A percentile compares a stretch with the other conserved stretches of the same genome.
Evolutionary conservation across 53 echinoderm and acorn worm genomes (phyloP).

Genomic region (Paracentrotus lividus): DNA sequence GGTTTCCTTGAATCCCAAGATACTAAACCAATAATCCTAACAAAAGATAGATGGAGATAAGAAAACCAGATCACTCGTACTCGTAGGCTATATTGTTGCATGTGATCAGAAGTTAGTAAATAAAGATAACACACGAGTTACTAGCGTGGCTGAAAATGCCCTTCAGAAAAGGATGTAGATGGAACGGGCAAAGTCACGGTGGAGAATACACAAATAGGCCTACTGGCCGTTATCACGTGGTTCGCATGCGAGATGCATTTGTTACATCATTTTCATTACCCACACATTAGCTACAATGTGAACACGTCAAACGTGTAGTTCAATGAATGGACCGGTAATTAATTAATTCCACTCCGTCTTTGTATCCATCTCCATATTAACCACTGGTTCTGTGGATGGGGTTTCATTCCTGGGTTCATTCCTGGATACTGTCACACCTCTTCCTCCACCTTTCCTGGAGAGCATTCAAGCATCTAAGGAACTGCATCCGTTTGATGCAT

Average conservation of each 20-base stretch:
- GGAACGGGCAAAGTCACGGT: not conserved
- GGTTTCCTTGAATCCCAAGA: no score
- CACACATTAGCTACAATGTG: no score
- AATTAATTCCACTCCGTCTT: not conserved
- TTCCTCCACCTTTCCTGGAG: no score
- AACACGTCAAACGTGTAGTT: no score
- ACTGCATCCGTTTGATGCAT: no score
- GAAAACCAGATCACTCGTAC: not conserved
- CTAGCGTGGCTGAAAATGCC: constrained; percentile 40
- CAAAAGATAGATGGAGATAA: no score
- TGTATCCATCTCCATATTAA: not conserved
- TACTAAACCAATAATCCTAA: no score
- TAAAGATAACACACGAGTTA: not conserved
- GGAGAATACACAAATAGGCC: not conserved
- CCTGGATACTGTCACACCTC: not conserved
- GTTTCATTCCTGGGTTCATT: not conserved
- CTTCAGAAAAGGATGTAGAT: not conserved
- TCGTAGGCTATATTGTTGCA: not conserved
- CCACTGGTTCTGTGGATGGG: not conserved
- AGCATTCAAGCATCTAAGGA: no score
- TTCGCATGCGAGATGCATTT: not conserved
- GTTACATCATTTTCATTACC: not conserved
- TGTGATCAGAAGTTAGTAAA: not conserved
- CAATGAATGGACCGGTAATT: no score
- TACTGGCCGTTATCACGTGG: no score